Base-by-base conservation (phyloP, 2,113 vertebrate species). In the Osmerus mordax region DNA sequence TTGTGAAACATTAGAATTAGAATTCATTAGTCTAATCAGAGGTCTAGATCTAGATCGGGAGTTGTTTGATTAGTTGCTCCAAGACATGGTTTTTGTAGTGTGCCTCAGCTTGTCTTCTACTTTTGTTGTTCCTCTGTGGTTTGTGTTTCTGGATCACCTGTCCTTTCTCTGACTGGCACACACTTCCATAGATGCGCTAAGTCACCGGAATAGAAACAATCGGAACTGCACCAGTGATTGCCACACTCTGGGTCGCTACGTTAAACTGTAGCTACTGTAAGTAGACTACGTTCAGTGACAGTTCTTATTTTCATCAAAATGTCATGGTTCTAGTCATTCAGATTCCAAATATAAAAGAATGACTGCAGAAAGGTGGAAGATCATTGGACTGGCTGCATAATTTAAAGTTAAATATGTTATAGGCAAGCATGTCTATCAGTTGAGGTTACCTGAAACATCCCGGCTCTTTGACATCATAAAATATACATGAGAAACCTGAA, bases 31-130 rank as follows among this genome's bases (percentile, higher is more conserved):
- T 79, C 75, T 80, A 89, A 91, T 93, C 91, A 87, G 80, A 83
- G 81, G 86, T 89, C 86, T 85, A 71, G 80, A 92, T 92, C 91
- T 89, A 89, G 89, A 91, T 89, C 80, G 62, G 71, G 87, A 90
- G 89, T 91, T 92, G 89, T 92, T 84, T 91, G 89, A 92, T 91
- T 90, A 92, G 89, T 90, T 82, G 88, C 91, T 92, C 67, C 80
- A 88, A 88, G 91, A 91, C 87, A 89, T 84, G 83, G 86, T 88
- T 88, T 89, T 91, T 91, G 90, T 91, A 83, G 83, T 69, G 76
- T 83, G 85, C 78, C 83, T 83, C 41, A 47, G 85, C 81, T 82
- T 88, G 83, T 87, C 86, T 90, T 86, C 78, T 77, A 83, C 88
- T 90, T 89, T 88, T 89, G 83, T 87, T 87, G 79, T 71, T 74